Evolutionary conservation across 2,797 vertebrate species (phyloP), one percentile per base, ranked within the genome.

Genomic region (Xiphorhynchus erythropygius): DNA sequence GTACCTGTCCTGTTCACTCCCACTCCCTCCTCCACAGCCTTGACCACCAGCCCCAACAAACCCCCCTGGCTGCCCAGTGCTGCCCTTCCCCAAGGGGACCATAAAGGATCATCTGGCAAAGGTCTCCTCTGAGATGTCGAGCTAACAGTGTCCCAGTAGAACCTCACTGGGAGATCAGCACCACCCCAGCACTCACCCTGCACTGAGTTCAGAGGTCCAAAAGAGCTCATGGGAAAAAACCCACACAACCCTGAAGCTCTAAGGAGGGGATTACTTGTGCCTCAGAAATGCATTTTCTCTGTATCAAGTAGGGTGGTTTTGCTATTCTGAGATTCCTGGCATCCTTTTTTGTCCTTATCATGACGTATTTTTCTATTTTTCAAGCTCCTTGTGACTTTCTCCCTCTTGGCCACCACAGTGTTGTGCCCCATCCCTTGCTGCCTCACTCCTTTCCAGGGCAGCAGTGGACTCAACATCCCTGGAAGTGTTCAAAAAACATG

Each of bases 181-280:
- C 22, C 0, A 0, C 21, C 28, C 25, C 1, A 0, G 27, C 17
- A 13, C 32, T n/a, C 39, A 47, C 15, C 17, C 52, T 5, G 14
- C 5, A 2, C 28, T 10, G 18, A 42, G 53, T 22, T 62, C 74
- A 59, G 55, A 39, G 30, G 21, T 53, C 53, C 53, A 49, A 49
- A 89, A 63, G 35, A 62, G 41, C 30, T 75, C 30, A 67, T 24
- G 21, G 65, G 49, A 33, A 75, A 55, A n/a, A 65, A 76, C 9
- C 17, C 62, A 42, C 24, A 6, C 44, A 71, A 33, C 18, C 18
- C 42, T 56, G 73, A 74, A 70, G 21, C 44, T 80, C 62, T 41
- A 46, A 63, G 53, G 32, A 69, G 25, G 35, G 39, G 23, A 67
- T 85, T 83, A 57, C 15, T 25, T 85, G 68, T 71, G 70, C 13